Percentiles rank a stretch among this genome's conserved stretches.
Conservation (phyloP, 1,140 invertebrate species). For the Acromyrmex echinatior region DNA sequence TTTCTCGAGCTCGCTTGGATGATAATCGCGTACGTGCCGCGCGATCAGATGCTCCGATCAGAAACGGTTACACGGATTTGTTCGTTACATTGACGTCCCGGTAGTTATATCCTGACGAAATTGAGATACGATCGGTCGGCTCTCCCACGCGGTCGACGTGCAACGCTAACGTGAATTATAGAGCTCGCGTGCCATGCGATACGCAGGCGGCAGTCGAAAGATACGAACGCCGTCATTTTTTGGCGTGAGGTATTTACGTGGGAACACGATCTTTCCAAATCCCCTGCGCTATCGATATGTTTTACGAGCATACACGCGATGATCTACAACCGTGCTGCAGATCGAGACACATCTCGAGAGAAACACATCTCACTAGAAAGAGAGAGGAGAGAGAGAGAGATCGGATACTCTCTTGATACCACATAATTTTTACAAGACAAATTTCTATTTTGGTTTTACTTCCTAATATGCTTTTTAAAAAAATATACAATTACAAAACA, state of each 20-base stretch:
- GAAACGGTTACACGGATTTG: conserved; percentile 68
- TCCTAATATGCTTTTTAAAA: too few relatives aligned
- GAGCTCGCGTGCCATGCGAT: conserved; percentile 71
- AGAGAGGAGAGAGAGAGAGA: too few relatives aligned
- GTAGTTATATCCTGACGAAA: conserved; percentile 73
- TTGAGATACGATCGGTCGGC: conserved; percentile 73
- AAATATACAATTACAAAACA: too few relatives aligned
- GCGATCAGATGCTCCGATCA: conserved; percentile 54
- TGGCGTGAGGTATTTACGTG: conserved; percentile 77
- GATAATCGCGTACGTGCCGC: conserved; percentile 71
- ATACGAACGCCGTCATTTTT: conserved; percentile 61
- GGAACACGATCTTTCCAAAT: conserved; percentile 70
- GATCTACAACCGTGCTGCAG: conserved; percentile 48
- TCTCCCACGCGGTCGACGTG: not conserved
- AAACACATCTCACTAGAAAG: not conserved
- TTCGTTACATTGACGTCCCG: conserved; percentile 65
- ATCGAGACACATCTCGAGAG: conserved; percentile 5
- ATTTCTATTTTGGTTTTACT: too few relatives aligned
- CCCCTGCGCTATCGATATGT: conserved; percentile 16
- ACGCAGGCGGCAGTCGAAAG: conserved; percentile 20
- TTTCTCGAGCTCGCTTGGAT: not conserved
- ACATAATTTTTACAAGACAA: too few relatives aligned
- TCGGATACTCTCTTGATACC: not conserved
- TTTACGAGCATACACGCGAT: conserved; percentile 39
- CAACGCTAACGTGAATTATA: conserved; percentile 75